These are phyloP conservation scores for Sebastes alutus DNA, from an alignment of 2,797 vertebrate species.

Conservation along the genomic window DNA sequence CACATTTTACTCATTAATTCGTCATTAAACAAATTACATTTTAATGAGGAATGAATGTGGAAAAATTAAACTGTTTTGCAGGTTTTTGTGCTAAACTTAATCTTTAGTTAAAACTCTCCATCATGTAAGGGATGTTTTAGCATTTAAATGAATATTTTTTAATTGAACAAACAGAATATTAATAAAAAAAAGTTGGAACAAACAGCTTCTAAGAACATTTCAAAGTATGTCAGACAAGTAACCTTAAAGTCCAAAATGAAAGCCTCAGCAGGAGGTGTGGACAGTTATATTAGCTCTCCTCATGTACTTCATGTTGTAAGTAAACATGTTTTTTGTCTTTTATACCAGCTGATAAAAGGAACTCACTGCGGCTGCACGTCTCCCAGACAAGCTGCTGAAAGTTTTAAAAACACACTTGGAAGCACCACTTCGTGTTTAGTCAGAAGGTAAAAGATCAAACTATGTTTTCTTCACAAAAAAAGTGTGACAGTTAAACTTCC, in stretches of 20 bases:
- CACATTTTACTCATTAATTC: neutral
- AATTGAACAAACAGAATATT: neutral
- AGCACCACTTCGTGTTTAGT: neutral
- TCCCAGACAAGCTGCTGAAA: neutral
- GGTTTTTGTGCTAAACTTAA: neutral
- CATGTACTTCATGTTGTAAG: neutral
- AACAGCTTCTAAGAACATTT: neutral
- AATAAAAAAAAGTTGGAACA: neutral
- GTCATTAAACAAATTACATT: neutral
- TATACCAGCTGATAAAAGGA: neutral
- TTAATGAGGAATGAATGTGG: too few relatives aligned
- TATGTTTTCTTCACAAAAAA: neutral
- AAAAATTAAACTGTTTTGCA: too few relatives aligned
- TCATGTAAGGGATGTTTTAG: neutral
- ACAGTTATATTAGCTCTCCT: neutral
- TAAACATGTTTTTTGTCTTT: slow-evolving; percentile 9
- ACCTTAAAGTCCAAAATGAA: neutral
- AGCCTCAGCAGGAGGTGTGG: neutral
- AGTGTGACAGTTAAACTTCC: neutral
- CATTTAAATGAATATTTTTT: neutral
- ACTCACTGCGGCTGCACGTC: neutral
- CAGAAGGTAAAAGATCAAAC: slow-evolving; percentile 18
- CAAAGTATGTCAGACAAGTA: neutral
- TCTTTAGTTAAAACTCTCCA: neutral
- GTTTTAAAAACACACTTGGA: slow-evolving; percentile 1